phyloP scores from a whole-genome alignment of 2,888 invertebrate species.

The Serrognathus titanus region DNA sequence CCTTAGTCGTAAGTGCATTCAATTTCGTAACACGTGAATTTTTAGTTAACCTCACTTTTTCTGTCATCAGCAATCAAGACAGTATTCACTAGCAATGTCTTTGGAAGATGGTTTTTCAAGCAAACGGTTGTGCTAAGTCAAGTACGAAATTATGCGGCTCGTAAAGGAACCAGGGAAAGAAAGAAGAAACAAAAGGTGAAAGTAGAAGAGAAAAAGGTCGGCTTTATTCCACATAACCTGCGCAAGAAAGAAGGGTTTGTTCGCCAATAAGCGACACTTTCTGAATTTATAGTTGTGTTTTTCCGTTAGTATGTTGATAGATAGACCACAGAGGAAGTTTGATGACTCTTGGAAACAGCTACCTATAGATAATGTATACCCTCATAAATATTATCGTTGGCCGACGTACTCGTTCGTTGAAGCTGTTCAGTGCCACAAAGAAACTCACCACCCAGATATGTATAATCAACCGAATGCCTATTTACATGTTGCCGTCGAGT shows the following conservation, averaged over 20 bases:
- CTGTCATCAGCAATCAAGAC: too few species aligned
- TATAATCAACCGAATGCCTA: constrained; percentile 72
- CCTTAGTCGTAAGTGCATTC: too few species aligned
- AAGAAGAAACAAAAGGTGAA: constrained; percentile 64
- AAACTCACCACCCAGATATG: constrained; percentile 80
- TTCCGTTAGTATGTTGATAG: constrained; percentile 45
- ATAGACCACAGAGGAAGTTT: constrained; percentile 53
- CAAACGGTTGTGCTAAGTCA: background rate
- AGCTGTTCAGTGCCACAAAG: constrained; percentile 73
- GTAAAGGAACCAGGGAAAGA: constrained; percentile 78
- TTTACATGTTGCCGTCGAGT: constrained; percentile 67
- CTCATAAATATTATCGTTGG: constrained; percentile 55
- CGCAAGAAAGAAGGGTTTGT: constrained; percentile 52
- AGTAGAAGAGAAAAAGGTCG: constrained; percentile 70
- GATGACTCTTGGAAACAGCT: constrained; percentile 58
- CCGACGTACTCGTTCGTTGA: constrained; percentile 67
- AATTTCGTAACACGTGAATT: too few species aligned
- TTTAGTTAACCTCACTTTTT: too few species aligned
- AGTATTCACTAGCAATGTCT: too few species aligned
- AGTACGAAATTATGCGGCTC: constrained; percentile 63
- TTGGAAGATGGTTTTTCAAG: too few species aligned
- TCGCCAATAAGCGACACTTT: background rate
- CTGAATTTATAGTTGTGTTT: background rate
- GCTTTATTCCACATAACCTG: constrained; percentile 69
- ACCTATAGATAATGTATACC: constrained; percentile 64